Percentiles rank a stretch among this genome's conserved stretches.
Evolutionary conservation across 2,797 vertebrate genomes (phyloP).

Genomic region (Myripristis jacobus): DNA sequence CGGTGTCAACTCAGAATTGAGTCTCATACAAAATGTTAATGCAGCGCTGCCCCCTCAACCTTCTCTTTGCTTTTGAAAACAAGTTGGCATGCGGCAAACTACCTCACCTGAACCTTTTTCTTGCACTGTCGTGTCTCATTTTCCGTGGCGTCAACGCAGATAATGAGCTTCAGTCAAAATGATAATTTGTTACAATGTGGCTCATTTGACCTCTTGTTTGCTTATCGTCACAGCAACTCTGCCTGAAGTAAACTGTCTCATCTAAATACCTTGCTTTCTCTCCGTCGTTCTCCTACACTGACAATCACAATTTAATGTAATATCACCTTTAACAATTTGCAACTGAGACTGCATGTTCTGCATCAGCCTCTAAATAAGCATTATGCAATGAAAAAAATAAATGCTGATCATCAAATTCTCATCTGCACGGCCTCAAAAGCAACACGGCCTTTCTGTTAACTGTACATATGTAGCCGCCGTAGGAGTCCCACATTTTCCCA

Average conservation of each 20-base stretch:
- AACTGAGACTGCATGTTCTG: not conserved
- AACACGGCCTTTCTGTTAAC: too few species aligned
- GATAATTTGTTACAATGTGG: conserved; percentile 19
- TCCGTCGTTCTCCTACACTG: conserved; percentile 15
- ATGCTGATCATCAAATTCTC: too few species aligned
- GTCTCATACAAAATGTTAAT: conserved; percentile 6
- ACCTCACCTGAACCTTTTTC: conserved; percentile 24
- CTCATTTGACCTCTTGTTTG: conserved; percentile 20
- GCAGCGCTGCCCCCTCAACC: not conserved
- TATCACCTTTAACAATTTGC: not conserved
- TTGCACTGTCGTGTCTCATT: conserved; percentile 31
- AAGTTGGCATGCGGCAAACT: not conserved
- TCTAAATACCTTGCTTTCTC: not conserved
- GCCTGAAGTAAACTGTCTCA: not conserved
- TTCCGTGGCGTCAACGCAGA: conserved; percentile 20
- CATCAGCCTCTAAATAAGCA: not conserved
- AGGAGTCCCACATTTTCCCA: not conserved
- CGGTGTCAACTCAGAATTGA: not conserved
- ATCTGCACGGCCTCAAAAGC: too few species aligned
- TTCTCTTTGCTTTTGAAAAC: conserved; percentile 22
- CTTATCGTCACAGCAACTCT: conserved; percentile 29
- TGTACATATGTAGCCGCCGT: too few species aligned
- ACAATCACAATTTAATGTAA: conserved; percentile 6
- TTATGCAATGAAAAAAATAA: too few species aligned
- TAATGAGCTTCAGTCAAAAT: conserved; percentile 35